Conservation (phyloP, 2,888 invertebrate genomes). For the Venustoraphidia nigricollis region DNA sequence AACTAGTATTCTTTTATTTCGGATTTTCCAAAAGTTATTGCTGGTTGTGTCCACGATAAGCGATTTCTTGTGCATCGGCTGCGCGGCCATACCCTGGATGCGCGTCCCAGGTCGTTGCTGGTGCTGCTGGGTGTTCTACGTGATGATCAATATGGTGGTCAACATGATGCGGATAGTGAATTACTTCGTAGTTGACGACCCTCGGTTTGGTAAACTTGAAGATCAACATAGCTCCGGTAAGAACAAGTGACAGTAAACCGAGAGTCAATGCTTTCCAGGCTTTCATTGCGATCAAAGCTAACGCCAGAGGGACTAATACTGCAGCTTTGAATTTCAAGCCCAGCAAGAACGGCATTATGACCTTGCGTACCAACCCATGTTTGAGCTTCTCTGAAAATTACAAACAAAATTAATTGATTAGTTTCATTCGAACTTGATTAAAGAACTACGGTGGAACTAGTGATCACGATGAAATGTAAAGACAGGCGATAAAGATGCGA, state of each 20-base stretch:
- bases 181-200: conserved; percentile 72
- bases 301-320: conserved; percentile 63
- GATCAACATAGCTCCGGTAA: conserved; percentile 72
- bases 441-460: too few relatives aligned
- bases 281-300: conserved; percentile 71
- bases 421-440: too few relatives aligned
- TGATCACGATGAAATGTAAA: too few relatives aligned
- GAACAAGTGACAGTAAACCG: conserved; percentile 66
- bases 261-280: conserved; percentile 82
- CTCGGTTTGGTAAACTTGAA: conserved; percentile 80
- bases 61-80: conserved; percentile 40
- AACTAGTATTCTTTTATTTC: neutral
- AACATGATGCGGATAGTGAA: conserved; percentile 59
- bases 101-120: conserved; percentile 24
- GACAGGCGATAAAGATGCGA: too few relatives aligned
- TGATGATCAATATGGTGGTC: conserved; percentile 42
- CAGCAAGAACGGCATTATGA: conserved; percentile 69
- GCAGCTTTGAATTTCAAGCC: conserved; percentile 78
- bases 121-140: conserved; percentile 26
- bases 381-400: neutral
- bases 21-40: neutral
- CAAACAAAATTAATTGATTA: too few relatives aligned
- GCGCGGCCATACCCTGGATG: conserved; percentile 47
- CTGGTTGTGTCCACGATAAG: conserved; percentile 32
- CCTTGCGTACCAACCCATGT: conserved; percentile 61